Conservation (phyloP, 2,888 invertebrate species). For the Sympetrum striolatum region DNA sequence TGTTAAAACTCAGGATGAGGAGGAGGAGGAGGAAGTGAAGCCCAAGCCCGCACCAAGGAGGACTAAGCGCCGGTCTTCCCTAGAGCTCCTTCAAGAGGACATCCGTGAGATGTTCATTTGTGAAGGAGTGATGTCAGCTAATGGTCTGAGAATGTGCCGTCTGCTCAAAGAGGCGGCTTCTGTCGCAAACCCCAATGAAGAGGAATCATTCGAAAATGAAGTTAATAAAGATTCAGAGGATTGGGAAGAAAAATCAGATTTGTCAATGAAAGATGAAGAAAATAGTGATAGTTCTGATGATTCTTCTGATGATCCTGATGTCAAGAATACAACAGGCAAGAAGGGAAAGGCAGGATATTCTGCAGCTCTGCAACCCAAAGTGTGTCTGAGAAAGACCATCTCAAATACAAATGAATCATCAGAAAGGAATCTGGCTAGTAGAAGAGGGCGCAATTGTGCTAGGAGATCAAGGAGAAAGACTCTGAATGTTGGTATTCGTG, state of each 20-base stretch:
- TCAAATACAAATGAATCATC: conserved; percentile 54
- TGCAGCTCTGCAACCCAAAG: not conserved
- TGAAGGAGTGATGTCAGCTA: conserved; percentile 68
- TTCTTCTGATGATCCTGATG: conserved; percentile 25
- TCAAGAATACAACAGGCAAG: not conserved
- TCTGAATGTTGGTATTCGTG: conserved; percentile 35
- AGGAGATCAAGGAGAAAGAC: conserved; percentile 48
- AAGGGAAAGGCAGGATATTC: not conserved
- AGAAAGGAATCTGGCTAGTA: conserved; percentile 54
- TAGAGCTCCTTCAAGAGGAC: conserved; percentile 72
- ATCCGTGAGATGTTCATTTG: conserved; percentile 74
- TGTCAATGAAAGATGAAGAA: conserved; percentile 51
- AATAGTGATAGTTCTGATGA: conserved; percentile 41
- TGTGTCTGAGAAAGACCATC: conserved; percentile 47
- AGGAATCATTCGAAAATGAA: conserved; percentile 57
- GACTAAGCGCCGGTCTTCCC: conserved; percentile 61
- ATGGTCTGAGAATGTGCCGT: conserved; percentile 71
- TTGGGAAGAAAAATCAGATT: conserved; percentile 53
- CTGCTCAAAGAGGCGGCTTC: conserved; percentile 62
- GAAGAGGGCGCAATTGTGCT: conserved; percentile 39
- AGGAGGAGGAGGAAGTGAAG: conserved; percentile 45
- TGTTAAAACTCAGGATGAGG: conserved; percentile 46
- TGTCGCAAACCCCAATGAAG: conserved; percentile 53
- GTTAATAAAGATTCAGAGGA: conserved; percentile 55
- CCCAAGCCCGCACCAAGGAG: conserved; percentile 50